Evolutionary conservation across 2,113 vertebrate species (phyloP).

Genomic region (Lagopus muta): DNA sequence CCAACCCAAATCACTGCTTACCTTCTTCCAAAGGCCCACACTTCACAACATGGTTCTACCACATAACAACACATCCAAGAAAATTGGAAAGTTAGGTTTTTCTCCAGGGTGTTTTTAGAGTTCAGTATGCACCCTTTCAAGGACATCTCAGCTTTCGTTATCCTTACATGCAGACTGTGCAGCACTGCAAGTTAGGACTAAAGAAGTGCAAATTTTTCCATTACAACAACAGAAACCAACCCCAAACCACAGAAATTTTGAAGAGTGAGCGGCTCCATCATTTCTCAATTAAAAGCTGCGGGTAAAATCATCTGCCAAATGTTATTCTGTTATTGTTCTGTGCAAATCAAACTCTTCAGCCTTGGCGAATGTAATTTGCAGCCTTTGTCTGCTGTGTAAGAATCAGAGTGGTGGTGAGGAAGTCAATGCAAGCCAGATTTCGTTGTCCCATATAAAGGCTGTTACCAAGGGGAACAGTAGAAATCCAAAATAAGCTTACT

Average conservation of each 20-base stretch:
- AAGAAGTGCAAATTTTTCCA: constrained; percentile 22
- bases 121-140: background rate
- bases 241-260: background rate
- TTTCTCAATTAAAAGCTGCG: background rate
- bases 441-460: background rate
- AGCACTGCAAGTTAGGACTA: background rate
- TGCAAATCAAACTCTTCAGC: background rate
- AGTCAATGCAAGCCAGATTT: constrained; percentile 16
- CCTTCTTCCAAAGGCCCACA: background rate
- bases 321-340: background rate
- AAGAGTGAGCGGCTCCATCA: background rate
- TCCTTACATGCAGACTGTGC: background rate
- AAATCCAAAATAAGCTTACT: background rate
- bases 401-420: background rate
- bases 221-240: background rate
- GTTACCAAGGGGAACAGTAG: constrained; percentile 8
- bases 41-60: background rate
- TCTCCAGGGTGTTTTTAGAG: background rate
- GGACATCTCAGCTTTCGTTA: background rate
- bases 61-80: accelerated
- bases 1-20: background rate
- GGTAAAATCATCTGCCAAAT: background rate
- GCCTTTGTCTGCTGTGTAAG: background rate
- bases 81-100: background rate
- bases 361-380: background rate